Percentiles rank a stretch among this genome's conserved stretches.
phyloP scores from a whole-genome alignment of 2,797 vertebrate species.

The Danio kyathit region DNA sequence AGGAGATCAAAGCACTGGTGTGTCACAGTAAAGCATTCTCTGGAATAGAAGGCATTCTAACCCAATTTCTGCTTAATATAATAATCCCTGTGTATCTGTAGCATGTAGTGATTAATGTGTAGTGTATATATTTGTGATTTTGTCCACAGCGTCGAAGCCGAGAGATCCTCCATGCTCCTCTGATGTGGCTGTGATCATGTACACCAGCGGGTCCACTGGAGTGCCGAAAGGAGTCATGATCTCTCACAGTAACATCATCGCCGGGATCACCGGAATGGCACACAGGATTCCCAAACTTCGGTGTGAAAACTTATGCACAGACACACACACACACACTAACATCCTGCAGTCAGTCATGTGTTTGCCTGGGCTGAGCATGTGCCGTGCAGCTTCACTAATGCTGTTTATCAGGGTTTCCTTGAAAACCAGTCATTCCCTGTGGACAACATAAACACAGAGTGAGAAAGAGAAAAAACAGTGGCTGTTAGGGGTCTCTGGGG shows the following conservation, averaged over 20 bases:
- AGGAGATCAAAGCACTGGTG: not conserved
- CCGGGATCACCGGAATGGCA: constrained; percentile 91
- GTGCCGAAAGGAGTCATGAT: constrained; percentile 95
- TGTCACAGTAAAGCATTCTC: not conserved
- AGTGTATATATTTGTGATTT: not conserved
- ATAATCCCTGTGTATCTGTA: not conserved
- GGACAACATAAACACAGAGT: not conserved
- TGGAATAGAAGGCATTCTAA: not conserved
- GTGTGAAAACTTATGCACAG: constrained; percentile 67
- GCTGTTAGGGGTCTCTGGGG: not conserved
- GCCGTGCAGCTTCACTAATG: not conserved
- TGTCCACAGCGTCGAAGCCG: constrained; percentile 66
- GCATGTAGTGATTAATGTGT: not conserved
- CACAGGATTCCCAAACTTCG: constrained; percentile 88
- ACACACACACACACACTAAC: not conserved
- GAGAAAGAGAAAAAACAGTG: not conserved
- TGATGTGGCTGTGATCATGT: constrained; percentile 96
- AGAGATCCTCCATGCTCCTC: constrained; percentile 77
- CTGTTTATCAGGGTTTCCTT: constrained; percentile 15
- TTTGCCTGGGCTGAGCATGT: not conserved
- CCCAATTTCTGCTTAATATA: not conserved
- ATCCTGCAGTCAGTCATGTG: not conserved
- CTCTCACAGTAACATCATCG: constrained; percentile 92
- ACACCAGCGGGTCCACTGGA: constrained; percentile 95
- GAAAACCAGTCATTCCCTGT: not conserved